Base-by-base conservation (phyloP, 2,888 invertebrate genomes). In the Xanthorhoe designata region DNA sequence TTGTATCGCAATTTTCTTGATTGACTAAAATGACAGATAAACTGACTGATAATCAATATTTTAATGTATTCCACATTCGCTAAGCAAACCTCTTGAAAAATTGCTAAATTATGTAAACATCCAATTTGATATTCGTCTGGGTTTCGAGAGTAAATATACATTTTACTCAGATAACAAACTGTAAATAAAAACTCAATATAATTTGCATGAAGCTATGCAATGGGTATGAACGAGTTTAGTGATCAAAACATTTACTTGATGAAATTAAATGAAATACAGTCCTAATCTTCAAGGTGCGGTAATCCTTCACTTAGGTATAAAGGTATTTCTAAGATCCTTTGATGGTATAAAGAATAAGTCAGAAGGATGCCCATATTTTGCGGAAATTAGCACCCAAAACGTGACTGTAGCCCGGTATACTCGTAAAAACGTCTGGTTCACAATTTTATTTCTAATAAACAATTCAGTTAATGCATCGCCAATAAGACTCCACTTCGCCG, bases 21-120 rank as follows among this genome's bases (percentile, higher is more conserved):
- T 38, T n/a, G n/a, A n/a, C n/a, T n/a, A n/a, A 38, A 9, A 38
- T 24, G 1, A 24, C 24, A 24, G 24, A 24, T 4, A 24, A 24
- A 24, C 24, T 24, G 24, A 24, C 24, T 24, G 35, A 38, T 13
- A 15, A n/a, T n/a, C n/a, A n/a, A 15, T n/a, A 45, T 45, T 45
- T 45, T 45, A 45, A 45, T 10, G n/a, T 42, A 9, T 61, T 64
- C 53, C 54, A 50, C 35, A 64, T 71, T 71, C n/a, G n/a, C n/a
- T n/a, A n/a, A 63, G 51, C 60, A 64, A 68, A 62, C 59, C 38
- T 38, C 35, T 68, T 57, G 18, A 50, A 69, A 62, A 63, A 55
- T 42, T 29, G 5, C 8, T 17, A 49, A 17, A 29, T 32, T 53
- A 10, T 58, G 13, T 13, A 58, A 53, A 58, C 24, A 24, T 24